A percentile compares a stretch with the other conserved stretches of the same genome.
phyloP scores from a whole-genome alignment of 2,888 invertebrate species.

The Apeira syringaria region DNA sequence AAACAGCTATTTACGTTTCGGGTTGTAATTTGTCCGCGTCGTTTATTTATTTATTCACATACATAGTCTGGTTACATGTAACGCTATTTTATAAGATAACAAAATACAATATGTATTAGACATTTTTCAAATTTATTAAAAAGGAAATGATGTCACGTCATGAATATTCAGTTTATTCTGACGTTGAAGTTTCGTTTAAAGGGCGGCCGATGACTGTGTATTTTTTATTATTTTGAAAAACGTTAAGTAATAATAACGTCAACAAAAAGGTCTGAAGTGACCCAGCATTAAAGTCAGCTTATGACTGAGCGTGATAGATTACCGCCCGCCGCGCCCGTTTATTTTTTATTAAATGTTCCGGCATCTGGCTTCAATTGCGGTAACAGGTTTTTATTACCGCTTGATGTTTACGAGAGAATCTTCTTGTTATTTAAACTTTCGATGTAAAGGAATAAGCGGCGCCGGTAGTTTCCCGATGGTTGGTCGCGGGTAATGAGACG shows the following conservation, averaged over 20 bases:
- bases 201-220: slow-evolving; percentile 63
- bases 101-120: slow-evolving; percentile 41
- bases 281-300: slow-evolving; percentile 81
- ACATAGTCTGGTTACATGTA: slow-evolving; percentile 18
- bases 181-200: slow-evolving; percentile 68
- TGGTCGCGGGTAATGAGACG: slow-evolving; percentile 34
- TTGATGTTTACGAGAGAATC: slow-evolving; percentile 47
- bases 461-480: slow-evolving; percentile 31
- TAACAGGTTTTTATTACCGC: slow-evolving; percentile 62
- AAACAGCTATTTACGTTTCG: slow-evolving; percentile 21
- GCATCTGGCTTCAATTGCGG: slow-evolving; percentile 74
- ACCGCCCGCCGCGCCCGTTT: slow-evolving; percentile 62
- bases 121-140: slow-evolving; percentile 45
- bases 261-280: slow-evolving; percentile 80
- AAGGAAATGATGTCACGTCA: slow-evolving; percentile 42
- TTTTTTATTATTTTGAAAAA: slow-evolving; percentile 58
- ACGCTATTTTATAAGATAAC: slow-evolving; percentile 21
- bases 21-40: slow-evolving; percentile 12
- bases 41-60: slow-evolving; percentile 7
- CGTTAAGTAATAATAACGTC: slow-evolving; percentile 76
- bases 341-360: slow-evolving; percentile 75
- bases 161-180: slow-evolving; percentile 62
- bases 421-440: slow-evolving; percentile 38
- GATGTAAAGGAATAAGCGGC: slow-evolving; percentile 33
- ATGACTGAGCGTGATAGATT: slow-evolving; percentile 80